Base-by-base conservation (phyloP, 2,113 vertebrate species). In the Empidonax alnorum region DNA sequence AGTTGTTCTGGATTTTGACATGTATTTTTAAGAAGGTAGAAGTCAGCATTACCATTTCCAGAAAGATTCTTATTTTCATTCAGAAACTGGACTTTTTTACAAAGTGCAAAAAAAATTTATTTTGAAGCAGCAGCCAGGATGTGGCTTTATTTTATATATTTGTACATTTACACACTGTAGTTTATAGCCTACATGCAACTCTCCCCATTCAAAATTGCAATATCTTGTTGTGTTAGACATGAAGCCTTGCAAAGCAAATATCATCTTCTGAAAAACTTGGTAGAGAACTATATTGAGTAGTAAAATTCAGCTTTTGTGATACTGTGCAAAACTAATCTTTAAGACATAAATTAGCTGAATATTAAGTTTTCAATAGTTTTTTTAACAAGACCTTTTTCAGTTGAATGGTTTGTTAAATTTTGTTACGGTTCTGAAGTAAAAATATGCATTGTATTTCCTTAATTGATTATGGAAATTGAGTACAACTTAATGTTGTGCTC, bases 381-480 rank as follows among this genome's bases (percentile, higher is more conserved):
- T 94, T 86, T 90, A 91, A 68, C 58, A 92, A 90, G 44, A 78
- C 56, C 24, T 72, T 94, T 91, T 91, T 84, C 63, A 69, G 47
- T 87, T 96, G 93, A 94, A 74, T 89, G 63, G 47, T 71, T 91
- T 95, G 65, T 94, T 93, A 87, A 89, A 94, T 94, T 94, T 75
- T 85, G 59, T 81, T 87, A 72, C 61, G 35, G 18, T 83, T 92
- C 86, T 82, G 67, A 93, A 96, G 69, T 80, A 80, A 80, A 95
- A 91, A 23, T 77, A 87, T 75, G 76, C 41, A 31, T 44, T 92
- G 65, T 37, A 22, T 96, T 96, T 96, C 83, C 75, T 21, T 93
- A 86, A 88, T 93, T 89, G 78, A 86, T 95, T 83, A 91, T 89
- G 72, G 80, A 91, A 95, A 87, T 78, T 52, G 35, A 78, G 49